Conservation (phyloP, 1,140 invertebrate genomes). For the Drosophila lacertosa region DNA sequence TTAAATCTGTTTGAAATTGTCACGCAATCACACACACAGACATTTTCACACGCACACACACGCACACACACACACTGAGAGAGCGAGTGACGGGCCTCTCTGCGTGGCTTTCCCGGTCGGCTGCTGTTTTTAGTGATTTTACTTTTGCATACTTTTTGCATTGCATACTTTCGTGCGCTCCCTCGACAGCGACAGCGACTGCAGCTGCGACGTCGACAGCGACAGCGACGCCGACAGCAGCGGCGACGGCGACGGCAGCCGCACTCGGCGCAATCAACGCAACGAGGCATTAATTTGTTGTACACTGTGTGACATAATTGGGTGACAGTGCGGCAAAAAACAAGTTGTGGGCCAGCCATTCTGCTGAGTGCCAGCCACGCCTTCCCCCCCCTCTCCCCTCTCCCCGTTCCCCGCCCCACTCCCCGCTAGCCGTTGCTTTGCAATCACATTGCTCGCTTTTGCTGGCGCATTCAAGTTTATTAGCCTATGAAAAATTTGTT, state of each 20-base stretch:
- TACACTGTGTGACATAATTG: constrained; percentile 82
- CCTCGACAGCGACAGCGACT: constrained; percentile 40
- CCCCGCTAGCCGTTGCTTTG: constrained; percentile 12
- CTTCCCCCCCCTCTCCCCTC: neutral
- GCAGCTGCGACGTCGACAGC: neutral
- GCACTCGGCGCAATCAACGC: constrained; percentile 78
- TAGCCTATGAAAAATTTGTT: constrained; percentile 82
- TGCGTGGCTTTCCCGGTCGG: constrained; percentile 35
- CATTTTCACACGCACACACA: constrained; percentile 33
- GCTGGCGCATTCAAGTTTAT: constrained; percentile 74
- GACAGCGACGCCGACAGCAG: constrained; percentile 27
- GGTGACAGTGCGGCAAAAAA: constrained; percentile 80
- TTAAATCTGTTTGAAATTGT: constrained; percentile 83
- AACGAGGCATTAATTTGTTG: constrained; percentile 83
- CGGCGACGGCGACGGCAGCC: constrained; percentile 42
- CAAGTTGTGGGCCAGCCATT: constrained; percentile 62
- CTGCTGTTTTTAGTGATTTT: constrained; percentile 77
- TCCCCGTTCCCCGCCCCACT: constrained; percentile 7
- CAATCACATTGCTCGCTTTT: constrained; percentile 48
- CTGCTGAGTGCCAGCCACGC: constrained; percentile 25
- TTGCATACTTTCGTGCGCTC: constrained; percentile 74
- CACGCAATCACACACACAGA: constrained; percentile 72
- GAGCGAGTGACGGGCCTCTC: constrained; percentile 32
- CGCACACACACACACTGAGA: constrained; percentile 8
- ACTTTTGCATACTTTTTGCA: constrained; percentile 64